Conservation (phyloP, 2,797 vertebrate genomes). For the Geotrypetes seraphini region DNA sequence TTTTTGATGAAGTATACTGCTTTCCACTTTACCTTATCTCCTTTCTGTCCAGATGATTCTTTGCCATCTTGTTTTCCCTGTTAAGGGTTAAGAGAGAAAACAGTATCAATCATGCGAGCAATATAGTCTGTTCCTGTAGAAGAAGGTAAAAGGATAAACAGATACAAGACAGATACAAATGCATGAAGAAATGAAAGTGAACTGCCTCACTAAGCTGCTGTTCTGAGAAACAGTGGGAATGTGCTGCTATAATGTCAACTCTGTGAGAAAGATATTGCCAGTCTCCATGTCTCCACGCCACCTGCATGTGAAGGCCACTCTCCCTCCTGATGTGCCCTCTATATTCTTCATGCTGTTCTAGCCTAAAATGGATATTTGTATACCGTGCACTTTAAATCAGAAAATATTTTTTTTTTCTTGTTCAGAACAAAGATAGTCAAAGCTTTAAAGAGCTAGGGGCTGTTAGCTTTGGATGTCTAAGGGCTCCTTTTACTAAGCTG, state of each 20-base stretch:
- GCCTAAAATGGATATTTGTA: neutral
- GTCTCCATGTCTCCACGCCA: constrained; percentile 5
- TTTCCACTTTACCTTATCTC: constrained; percentile 18
- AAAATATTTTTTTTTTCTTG: no score
- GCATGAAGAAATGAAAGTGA: constrained; percentile 1
- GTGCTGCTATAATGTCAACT: neutral
- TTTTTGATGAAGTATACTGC: no score
- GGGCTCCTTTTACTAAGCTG: no score
- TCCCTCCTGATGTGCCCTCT: neutral
- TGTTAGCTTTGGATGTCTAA: no score
- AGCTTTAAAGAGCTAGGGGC: no score
- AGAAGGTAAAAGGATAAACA: no score
- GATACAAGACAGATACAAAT: neutral
- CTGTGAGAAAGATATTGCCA: constrained; percentile 1
- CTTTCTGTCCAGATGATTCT: constrained; percentile 3
- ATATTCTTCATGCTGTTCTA: constrained; percentile 2
- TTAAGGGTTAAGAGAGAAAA: neutral
- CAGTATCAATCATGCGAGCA: neutral
- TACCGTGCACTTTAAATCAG: no score
- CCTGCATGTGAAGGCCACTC: neutral
- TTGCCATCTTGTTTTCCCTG: constrained; percentile 11
- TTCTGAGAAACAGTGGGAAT: neutral
- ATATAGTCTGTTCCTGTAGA: neutral
- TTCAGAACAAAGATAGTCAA: no score
- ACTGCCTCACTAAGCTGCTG: neutral